These are phyloP conservation scores for Pelecanoides urinatrix DNA, from an alignment of 2,113 vertebrate species.

Conservation along the genomic window DNA sequence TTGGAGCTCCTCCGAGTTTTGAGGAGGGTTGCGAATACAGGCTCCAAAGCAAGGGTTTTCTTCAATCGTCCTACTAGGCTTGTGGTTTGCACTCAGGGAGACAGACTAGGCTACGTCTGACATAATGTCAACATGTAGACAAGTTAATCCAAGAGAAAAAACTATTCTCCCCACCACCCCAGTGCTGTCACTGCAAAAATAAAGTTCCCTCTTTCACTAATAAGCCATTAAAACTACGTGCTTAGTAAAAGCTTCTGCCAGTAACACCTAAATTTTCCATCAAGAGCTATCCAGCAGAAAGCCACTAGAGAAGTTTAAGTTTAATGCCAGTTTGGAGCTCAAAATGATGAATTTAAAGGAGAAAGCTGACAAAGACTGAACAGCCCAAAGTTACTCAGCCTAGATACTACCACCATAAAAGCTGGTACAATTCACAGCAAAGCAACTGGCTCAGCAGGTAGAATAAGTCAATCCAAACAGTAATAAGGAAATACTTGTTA, in stretches of 20 bases:
- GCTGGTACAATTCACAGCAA: not conserved
- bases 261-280: not conserved
- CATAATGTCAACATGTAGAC: rapidly evolving
- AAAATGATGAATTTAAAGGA: not conserved
- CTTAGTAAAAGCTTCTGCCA: not conserved
- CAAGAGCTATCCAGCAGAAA: not conserved
- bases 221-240: not conserved
- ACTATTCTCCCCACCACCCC: not conserved
- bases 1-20: not conserved
- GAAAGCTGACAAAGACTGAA: not conserved
- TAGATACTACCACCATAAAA: not conserved
- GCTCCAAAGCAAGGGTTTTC: not conserved
- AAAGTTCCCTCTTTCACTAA: not conserved
- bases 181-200: not conserved
- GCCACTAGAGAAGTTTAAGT: not conserved
- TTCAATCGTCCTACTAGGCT: not conserved
- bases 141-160: not conserved
- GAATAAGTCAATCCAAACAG: not conserved
- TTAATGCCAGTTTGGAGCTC: not conserved
- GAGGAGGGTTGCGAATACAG: not conserved
- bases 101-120: not conserved
- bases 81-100: rapidly evolving
- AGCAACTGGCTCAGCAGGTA: not conserved
- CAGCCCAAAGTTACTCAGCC: not conserved
- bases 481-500: not conserved